Evolutionary conservation across 1,140 invertebrate genomes (phyloP), one percentile per base, ranked within the genome.

Genomic region (Tetramorium parvispinum): DNA sequence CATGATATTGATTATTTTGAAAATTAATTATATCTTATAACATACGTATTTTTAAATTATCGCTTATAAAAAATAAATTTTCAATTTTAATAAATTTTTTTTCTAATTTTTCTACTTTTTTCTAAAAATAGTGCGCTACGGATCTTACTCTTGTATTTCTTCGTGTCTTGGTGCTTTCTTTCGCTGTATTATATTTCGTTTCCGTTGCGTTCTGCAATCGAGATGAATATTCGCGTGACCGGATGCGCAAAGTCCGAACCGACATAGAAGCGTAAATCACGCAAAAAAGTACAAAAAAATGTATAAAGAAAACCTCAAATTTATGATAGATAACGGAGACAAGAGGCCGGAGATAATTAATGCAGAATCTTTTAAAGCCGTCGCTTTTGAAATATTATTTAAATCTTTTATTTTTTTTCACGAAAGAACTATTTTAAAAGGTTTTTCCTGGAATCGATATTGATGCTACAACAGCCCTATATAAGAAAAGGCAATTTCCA

Each of bases 141-240:
- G 8, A 53, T 70, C n/a, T 53, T 70, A 57, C 46, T 82, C 2
- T 82, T 71, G n/a, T 57, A 71, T 71, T 71, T 71, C 40, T 18
- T 71, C 40, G 18, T 24, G 10, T 16, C 21, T 71, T 13, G 16
- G 21, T 55, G 8, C 46, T 24, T 24, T 55, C 24, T 82, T 57
- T 57, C 11, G 18, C 11, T 82, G 16, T 73, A 73, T 82, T 82
- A 81, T 70, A 81, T 71, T 57, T 71, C 18, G 18, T 59, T 82
- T 73, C 4, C 8, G 24, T 82, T 24, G 49, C 32, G 16, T 82
- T 70, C 40, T 8, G 61, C 61, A 40, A 24, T 32, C 32, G 32
- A 32, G 32, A 32, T 21, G 65, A 70, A 71, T 70, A 82, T 82
- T 82, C 51, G 66, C 51, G 51, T 43, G 51, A 49, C 13, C 10